Evolutionary conservation across 2,113 vertebrate species (phyloP).

Genomic region (Cichladusa arquata): DNA sequence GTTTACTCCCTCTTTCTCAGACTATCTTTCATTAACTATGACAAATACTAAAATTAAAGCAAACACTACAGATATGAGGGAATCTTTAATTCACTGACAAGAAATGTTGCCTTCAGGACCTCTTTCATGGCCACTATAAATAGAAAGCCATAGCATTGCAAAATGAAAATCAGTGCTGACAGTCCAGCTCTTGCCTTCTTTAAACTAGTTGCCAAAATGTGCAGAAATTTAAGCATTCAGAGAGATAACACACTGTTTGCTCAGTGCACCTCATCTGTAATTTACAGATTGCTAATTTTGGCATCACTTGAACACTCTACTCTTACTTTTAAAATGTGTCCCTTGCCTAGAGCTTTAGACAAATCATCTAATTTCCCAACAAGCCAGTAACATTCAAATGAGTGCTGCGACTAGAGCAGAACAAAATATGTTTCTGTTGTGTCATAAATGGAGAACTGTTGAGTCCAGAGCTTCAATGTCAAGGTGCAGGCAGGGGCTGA

Average conservation of each 20-base stretch:
- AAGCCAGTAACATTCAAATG: neutral
- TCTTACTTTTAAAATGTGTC: neutral
- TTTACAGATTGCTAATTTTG: conserved; percentile 5
- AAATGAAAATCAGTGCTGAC: neutral
- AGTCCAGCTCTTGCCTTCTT: conserved; percentile 5
- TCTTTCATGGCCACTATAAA: conserved; percentile 3
- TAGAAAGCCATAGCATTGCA: conserved; percentile 4
- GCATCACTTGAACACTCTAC: neutral
- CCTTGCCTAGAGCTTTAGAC: neutral
- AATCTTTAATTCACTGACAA: conserved; percentile 7
- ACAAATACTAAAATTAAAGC: conserved; percentile 8
- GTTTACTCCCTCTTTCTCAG: neutral
- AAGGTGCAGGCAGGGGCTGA: neutral
- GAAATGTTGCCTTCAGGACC: neutral
- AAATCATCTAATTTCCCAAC: neutral
- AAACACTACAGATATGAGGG: neutral
- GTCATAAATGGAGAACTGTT: neutral
- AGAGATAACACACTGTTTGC: conserved; percentile 25
- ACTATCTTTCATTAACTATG: neutral
- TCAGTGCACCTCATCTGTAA: conserved; percentile 24
- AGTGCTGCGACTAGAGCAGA: neutral
- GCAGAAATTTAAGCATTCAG: conserved; percentile 13
- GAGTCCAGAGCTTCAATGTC: neutral
- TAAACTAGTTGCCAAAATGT: conserved; percentile 2
- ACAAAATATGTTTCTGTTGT: neutral